These are phyloP conservation scores for Anagyrus pseudococci DNA, from an alignment of 2,888 invertebrate genomes.

Conservation along the genomic window DNA sequence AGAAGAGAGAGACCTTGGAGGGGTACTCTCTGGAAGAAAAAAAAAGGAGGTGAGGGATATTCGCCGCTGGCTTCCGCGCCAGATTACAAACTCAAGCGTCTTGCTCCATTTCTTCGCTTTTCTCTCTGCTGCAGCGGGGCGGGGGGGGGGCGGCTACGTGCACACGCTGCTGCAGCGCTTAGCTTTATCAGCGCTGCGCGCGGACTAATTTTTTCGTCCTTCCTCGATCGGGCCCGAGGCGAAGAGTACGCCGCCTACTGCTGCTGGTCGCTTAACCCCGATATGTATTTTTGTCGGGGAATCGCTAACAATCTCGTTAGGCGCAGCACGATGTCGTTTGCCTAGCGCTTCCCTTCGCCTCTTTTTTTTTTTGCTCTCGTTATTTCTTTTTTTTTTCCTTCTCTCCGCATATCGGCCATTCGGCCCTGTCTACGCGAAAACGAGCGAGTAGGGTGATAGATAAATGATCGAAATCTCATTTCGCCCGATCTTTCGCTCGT, in stretches of 20 bases:
- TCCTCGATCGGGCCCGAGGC: neutral
- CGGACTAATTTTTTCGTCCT: neutral
- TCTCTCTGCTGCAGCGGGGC: neutral
- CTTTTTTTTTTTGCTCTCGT: neutral
- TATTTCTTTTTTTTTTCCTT: neutral
- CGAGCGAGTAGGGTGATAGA: too few relatives aligned
- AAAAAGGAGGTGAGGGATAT: slow-evolving; percentile 6
- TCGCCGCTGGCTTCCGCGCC: neutral
- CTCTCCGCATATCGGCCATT: slow-evolving; percentile 54
- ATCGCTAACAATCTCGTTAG: neutral
- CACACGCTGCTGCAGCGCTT: neutral
- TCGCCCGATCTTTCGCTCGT: too few relatives aligned
- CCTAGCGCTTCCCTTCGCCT: neutral
- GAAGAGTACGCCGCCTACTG: neutral
- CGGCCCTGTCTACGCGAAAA: too few relatives aligned
- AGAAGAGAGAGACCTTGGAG: neutral
- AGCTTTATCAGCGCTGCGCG: neutral
- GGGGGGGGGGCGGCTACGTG: neutral
- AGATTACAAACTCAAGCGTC: neutral
- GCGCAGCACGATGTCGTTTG: neutral
- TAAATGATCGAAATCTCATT: too few relatives aligned
- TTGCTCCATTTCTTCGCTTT: slow-evolving; percentile 4
- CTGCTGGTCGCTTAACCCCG: neutral
- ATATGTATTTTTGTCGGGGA: too few relatives aligned
- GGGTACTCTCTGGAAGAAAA: neutral